A percentile compares a stretch with the other conserved stretches of the same genome.
Evolutionary conservation across 92 coral and sea anemone genomes (phyloP).

Genomic region (Actinostola sp.): DNA sequence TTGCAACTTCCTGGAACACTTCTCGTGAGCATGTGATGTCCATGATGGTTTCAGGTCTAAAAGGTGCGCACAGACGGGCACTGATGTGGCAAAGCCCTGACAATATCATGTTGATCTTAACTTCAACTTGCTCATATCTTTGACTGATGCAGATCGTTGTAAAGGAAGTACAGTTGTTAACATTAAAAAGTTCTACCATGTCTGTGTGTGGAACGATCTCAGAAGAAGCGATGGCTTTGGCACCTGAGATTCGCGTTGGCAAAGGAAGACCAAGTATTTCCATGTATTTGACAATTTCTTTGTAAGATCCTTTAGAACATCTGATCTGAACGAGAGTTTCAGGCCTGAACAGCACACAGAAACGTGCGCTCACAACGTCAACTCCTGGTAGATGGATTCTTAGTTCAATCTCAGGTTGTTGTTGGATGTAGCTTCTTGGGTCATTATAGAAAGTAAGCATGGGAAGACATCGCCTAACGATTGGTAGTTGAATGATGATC

Average conservation of each 20-base stretch:
- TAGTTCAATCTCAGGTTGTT: neutral
- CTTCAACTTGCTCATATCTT: too few relatives aligned
- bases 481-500: neutral
- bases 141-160: too few relatives aligned
- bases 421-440: neutral
- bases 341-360: too few relatives aligned
- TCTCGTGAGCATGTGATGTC: too few relatives aligned
- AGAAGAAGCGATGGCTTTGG: neutral
- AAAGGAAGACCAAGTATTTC: neutral
- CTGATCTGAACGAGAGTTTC: too few relatives aligned
- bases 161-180: too few relatives aligned
- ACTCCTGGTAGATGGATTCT: neutral
- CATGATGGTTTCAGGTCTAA: too few relatives aligned
- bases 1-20: too few relatives aligned
- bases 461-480: neutral
- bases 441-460: neutral
- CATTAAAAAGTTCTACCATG: too few relatives aligned
- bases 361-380: neutral
- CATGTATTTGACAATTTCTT: neutral
- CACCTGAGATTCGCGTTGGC: neutral
- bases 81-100: too few relatives aligned
- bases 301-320: neutral
- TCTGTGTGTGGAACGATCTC: neutral
- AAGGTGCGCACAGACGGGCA: too few relatives aligned
- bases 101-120: too few relatives aligned